These are phyloP conservation scores for Ochropleura leucogaster DNA, from an alignment of 2,888 invertebrate genomes.

Conservation along the genomic window DNA sequence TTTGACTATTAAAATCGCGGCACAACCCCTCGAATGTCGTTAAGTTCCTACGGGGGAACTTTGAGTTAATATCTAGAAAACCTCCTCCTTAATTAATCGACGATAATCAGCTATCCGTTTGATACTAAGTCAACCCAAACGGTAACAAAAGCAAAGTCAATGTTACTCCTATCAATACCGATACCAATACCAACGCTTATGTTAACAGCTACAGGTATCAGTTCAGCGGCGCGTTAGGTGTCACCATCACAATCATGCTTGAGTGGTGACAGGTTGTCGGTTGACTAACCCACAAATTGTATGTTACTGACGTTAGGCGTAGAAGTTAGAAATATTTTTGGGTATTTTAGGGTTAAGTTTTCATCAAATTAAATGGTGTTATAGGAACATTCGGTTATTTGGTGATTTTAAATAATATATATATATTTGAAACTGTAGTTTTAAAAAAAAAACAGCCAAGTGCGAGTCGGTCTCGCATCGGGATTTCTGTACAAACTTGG, in stretches of 20 bases:
- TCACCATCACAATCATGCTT: conserved; percentile 36
- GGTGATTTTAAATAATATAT: too few relatives aligned
- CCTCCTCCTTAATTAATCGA: background rate
- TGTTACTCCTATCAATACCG: background rate
- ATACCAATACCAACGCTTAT: conserved; percentile 1
- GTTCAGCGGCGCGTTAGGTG: conserved; percentile 20
- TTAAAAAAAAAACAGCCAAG: too few relatives aligned
- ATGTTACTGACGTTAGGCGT: background rate
- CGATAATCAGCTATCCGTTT: fast-evolving
- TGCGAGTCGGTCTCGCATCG: too few relatives aligned
- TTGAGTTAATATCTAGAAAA: background rate
- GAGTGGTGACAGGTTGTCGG: conserved; percentile 35
- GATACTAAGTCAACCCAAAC: background rate
- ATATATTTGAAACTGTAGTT: too few relatives aligned
- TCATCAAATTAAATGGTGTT: background rate
- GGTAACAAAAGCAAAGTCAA: conserved; percentile 1
- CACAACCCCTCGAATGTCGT: too few relatives aligned
- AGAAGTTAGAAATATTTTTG: background rate
- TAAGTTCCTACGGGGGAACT: too few relatives aligned
- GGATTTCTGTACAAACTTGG: too few relatives aligned
- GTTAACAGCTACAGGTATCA: conserved; percentile 37
- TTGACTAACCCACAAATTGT: conserved; percentile 16
- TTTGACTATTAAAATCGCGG: too few relatives aligned
- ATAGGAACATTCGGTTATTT: too few relatives aligned
- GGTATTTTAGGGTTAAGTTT: background rate